Base-by-base conservation (phyloP, 1,140 invertebrate species). In the Plodia interpunctella region DNA sequence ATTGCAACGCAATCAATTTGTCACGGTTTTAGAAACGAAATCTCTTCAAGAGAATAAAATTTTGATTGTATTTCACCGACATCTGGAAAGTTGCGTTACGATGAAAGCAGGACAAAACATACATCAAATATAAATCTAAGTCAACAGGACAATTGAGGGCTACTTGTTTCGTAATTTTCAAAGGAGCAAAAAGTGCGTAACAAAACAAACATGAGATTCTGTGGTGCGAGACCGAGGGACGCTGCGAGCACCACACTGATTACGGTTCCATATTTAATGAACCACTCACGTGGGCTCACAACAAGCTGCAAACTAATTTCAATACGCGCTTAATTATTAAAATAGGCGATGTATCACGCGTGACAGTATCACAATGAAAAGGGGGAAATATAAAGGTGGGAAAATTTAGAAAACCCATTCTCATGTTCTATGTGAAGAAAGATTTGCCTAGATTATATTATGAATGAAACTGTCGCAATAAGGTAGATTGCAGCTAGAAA, bases 211-310 rank as follows among this genome's bases (percentile, higher is more conserved):
- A 44, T 44, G 38, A n/a, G 38, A 61, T 56, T 54, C 59, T 61
- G 28, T 20, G 55, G 59, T 56, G 49, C 62, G 66, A 72, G 70
- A 68, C 74, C 62, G 73, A 76, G 71, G 74, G 77, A 69, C 73
- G 72, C 65, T 76, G 66, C 69, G 75, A 79, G 68, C 72, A 70
- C 65, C 68, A 76, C 72, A 69, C 82, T 88, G 83, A 88, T 88
- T 88, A 86, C 78, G 66, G 73, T 75, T 88, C 55, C 80, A 88
- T 88, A 81, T 87, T 87, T 88, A 80, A 88, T 87, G 85, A 85
- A 74, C 74, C 76, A 79, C 82, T 77, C 79, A 80, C 75, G 72
- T 73, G 75, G 68, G 66, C 70, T 66, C 70, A 66, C 66, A 72
- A 68, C 77, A 65, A 68, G 64, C 74, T 28, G 74, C 80, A 74